A percentile compares a stretch with the other conserved stretches of the same genome.
Conservation (phyloP, 1,140 invertebrate species). For the Reticulitermes speratus region DNA sequence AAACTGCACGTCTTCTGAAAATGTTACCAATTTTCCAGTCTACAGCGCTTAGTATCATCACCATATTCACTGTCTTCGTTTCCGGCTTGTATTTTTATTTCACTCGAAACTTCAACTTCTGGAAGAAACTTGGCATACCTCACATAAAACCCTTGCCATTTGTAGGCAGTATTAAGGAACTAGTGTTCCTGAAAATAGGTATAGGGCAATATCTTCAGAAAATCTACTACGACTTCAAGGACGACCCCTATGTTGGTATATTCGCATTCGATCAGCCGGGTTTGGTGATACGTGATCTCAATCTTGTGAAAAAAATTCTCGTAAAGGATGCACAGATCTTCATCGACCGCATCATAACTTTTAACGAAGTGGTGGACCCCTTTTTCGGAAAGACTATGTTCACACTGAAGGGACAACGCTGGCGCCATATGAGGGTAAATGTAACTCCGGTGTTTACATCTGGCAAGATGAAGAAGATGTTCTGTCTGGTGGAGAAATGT, state of each 20-base stretch:
- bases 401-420: conserved; percentile 36
- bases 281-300: conserved; percentile 49
- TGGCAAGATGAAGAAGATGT: conserved; percentile 52
- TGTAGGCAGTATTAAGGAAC: conserved; percentile 47
- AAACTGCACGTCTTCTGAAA: too few species aligned
- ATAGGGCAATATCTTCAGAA: not conserved
- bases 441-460: conserved; percentile 55
- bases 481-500: conserved; percentile 40
- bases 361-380: not conserved
- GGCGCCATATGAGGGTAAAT: conserved; percentile 52
- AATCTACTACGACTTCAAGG: not conserved
- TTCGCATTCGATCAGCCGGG: conserved; percentile 23
- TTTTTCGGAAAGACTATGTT: not conserved
- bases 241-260: not conserved
- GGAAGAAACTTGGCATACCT: conserved; percentile 48
- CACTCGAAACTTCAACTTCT: conserved; percentile 51
- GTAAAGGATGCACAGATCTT: conserved; percentile 53
- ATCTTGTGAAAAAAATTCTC: conserved; percentile 48
- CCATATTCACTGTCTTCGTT: too few species aligned
- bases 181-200: not conserved
- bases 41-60: too few species aligned
- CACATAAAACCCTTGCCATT: conserved; percentile 48
- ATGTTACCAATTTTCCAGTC: too few species aligned
- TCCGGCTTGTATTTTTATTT: conserved; percentile 43
- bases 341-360: conserved; percentile 38